Percentiles rank a stretch among this genome's conserved stretches.
Conservation (phyloP, 2,888 invertebrate genomes). For the Drosophila atripex region DNA sequence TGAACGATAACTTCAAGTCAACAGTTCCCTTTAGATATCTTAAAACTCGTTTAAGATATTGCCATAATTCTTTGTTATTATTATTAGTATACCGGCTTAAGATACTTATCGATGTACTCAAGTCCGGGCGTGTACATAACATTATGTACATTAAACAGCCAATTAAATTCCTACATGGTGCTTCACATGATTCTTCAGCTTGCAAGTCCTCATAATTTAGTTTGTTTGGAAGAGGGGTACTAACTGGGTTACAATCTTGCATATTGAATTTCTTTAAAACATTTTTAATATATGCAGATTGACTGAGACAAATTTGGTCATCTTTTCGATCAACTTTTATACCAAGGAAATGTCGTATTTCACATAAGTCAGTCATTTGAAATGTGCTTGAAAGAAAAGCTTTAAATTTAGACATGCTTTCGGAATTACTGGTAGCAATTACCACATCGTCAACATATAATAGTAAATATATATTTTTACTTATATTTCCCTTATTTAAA, state of each 20-base stretch:
- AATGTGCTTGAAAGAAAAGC: neutral
- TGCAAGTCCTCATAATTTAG: slow-evolving; percentile 25
- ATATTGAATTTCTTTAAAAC: slow-evolving; percentile 18
- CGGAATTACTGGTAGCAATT: slow-evolving; percentile 9
- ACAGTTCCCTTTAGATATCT: slow-evolving; percentile 43
- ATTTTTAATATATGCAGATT: slow-evolving; percentile 26
- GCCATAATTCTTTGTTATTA: slow-evolving; percentile 58
- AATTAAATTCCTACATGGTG: slow-evolving; percentile 44
- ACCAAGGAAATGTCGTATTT: slow-evolving; percentile 10
- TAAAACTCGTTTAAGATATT: slow-evolving; percentile 49
- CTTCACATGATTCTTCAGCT: slow-evolving; percentile 54
- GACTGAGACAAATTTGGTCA: slow-evolving; percentile 9
- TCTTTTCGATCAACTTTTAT: slow-evolving; percentile 23
- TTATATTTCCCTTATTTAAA: no score
- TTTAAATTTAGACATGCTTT: slow-evolving; percentile 10
- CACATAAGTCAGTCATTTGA: neutral
- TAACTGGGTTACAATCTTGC: slow-evolving; percentile 30
- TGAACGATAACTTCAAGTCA: slow-evolving; percentile 28
- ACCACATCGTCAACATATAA: slow-evolving; percentile 10
- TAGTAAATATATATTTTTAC: no score
- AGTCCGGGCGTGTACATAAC: no score
- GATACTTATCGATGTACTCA: slow-evolving; percentile 45
- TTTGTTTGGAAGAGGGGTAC: slow-evolving; percentile 26
- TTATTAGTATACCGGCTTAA: slow-evolving; percentile 54
- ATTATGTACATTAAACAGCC: slow-evolving; percentile 47